Base-by-base conservation (phyloP, 2,113 vertebrate species). In the Nesoenas mayeri region DNA sequence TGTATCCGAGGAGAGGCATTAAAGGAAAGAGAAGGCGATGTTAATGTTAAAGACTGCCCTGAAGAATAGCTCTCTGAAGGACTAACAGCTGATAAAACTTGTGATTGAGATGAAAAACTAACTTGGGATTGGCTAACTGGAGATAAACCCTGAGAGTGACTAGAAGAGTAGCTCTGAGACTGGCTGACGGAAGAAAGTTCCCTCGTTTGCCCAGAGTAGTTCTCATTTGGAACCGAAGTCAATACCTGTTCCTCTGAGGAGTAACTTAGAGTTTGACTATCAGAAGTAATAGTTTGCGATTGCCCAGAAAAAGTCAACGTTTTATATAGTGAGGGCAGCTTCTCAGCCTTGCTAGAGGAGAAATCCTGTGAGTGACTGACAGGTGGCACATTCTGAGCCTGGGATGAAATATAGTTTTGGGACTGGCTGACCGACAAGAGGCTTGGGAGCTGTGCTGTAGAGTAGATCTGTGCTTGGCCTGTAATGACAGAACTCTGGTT, bases 401-500 rank as follows among this genome's bases (percentile, higher is more conserved):
- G 98, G 51, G 98, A 97, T 48, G 98, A 97, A 84, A 98, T 98
- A 44, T 99, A 99, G 72, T 98, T 98, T 96, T 99, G 99, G 62
- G 99, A 98, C 57, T 99, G 98, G 97, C 98, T 99, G 89, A 98
- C 98, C 1, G 99, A 99, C 97, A 99, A 97, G 57, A 99, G 98
- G 91, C 98, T 98, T 56, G 99, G 98, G 38, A 99, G 98, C 96
- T 99, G 99, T 66, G 98, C 98, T 93, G 98, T 98, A 84, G 98
- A 98, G 96, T 99, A 99, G 73, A 98, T 98, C 97, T 99, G 98
- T 97, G 98, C 98, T 97, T 99, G 99, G 96, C 98, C 98, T 69
- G 99, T 98, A 97, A 99, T 98, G 89, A 99, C 99, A 51, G 99
- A 99, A 95, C 98, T 99, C 97, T 99, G 98, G 95, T 99, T 99